Evolutionary conservation across 2,797 vertebrate genomes (phyloP).

Genomic region (Rhinichthys osculus): DNA sequence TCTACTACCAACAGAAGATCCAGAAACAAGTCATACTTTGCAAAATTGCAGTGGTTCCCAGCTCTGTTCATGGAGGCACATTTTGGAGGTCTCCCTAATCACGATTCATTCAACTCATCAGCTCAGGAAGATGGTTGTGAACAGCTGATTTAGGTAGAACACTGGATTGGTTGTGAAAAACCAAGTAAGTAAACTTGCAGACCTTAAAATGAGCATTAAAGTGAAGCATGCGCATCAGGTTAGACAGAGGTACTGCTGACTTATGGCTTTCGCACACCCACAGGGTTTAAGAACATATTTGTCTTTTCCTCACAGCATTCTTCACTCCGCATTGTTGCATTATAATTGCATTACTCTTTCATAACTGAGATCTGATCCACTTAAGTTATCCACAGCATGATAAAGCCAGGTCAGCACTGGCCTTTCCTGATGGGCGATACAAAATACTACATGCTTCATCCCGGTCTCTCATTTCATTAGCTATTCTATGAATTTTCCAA

Average conservation of each 20-base stretch:
- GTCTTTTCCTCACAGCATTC: slow-evolving; percentile 52
- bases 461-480: slow-evolving; percentile 62
- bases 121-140: background rate
- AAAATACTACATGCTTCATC: slow-evolving; percentile 54
- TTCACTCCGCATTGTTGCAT: slow-evolving; percentile 59
- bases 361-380: slow-evolving; percentile 65
- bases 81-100: background rate
- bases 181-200: slow-evolving; percentile 5
- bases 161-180: background rate
- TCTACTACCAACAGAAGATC: background rate
- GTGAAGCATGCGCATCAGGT: slow-evolving; percentile 21
- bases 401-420: slow-evolving; percentile 57
- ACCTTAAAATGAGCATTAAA: background rate
- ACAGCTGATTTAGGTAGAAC: background rate
- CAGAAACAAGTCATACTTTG: background rate
- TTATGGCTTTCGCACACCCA: slow-evolving; percentile 58
- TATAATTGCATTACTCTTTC: slow-evolving; percentile 68
- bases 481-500: slow-evolving; percentile 67
- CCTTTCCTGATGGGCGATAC: slow-evolving; percentile 56
- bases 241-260: slow-evolving; percentile 63
- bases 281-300: slow-evolving; percentile 57
- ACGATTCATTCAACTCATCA: background rate
- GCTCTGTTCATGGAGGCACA: background rate
- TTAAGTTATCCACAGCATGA: slow-evolving; percentile 61
- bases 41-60: background rate